phyloP scores from a whole-genome alignment of 2,888 invertebrate genomes.

The Tenthredo distinguenda region DNA sequence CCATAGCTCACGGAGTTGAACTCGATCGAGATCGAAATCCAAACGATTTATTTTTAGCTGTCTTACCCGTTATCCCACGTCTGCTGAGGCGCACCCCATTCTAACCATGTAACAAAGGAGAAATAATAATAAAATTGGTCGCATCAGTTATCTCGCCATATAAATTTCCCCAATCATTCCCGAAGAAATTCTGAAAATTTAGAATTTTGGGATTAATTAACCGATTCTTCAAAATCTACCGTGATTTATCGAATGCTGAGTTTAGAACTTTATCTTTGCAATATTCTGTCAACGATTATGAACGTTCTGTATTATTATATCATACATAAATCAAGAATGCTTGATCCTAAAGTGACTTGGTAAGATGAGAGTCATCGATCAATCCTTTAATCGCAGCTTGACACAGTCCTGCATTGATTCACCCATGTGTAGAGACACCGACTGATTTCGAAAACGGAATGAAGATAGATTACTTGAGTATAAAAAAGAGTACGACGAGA shows the following conservation, averaged over 20 bases:
- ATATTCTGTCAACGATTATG: not conserved
- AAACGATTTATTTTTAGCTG: constrained; percentile 23
- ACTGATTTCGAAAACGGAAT: not conserved
- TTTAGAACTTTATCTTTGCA: no score
- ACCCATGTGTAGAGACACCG: not conserved
- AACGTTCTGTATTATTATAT: not conserved
- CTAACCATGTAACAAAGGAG: not conserved
- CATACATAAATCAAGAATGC: not conserved
- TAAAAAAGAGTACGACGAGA: not conserved
- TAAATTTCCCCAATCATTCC: not conserved
- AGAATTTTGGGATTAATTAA: not conserved
- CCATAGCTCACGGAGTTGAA: constrained; percentile 15
- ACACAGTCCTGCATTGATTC: not conserved
- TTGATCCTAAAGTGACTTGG: not conserved
- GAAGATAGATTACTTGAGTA: not conserved
- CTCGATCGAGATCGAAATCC: constrained; percentile 32
- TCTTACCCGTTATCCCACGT: constrained; percentile 28
- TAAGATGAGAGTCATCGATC: not conserved
- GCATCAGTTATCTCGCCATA: not conserved
- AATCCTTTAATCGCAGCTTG: not conserved
- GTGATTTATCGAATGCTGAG: not conserved
- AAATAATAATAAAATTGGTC: not conserved
- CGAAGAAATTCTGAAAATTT: not conserved
- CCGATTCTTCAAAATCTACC: not conserved
- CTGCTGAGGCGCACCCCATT: not conserved